A percentile compares a stretch with the other conserved stretches of the same genome.
These are phyloP conservation scores for Perognathus longimembris DNA, from an alignment of 2,113 vertebrate species.

Conservation along the genomic window DNA sequence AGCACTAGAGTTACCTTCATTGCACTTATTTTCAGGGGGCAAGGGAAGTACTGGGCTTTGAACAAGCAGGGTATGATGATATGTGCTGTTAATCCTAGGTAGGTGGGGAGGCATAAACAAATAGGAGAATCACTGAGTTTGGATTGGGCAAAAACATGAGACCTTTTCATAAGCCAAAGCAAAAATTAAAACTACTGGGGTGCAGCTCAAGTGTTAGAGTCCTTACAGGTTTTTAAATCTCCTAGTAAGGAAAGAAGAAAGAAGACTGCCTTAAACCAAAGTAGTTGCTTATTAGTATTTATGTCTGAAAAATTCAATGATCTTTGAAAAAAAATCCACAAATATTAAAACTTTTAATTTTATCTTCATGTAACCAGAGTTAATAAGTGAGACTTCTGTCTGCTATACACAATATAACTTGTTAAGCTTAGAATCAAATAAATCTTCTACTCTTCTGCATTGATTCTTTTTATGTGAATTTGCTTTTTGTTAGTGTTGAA, in stretches of 20 bases:
- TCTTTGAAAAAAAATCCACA: not conserved
- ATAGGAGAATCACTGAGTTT: too few species aligned
- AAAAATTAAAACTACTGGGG: too few species aligned
- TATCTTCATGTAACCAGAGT: not conserved
- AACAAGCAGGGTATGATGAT: too few species aligned
- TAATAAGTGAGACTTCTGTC: not conserved
- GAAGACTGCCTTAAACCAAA: not conserved
- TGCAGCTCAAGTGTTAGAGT: too few species aligned
- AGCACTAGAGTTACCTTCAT: not conserved
- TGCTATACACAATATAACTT: not conserved
- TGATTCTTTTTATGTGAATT: not conserved
- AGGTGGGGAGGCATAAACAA: too few species aligned
- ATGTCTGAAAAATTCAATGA: not conserved
- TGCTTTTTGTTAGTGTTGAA: not conserved
- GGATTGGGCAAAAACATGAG: too few species aligned
- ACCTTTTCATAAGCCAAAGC: too few species aligned
- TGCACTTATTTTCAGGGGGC: too few species aligned
- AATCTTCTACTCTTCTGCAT: not conserved
- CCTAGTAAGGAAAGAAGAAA: not conserved
- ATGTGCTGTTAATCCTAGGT: too few species aligned
- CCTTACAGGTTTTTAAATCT: too few species aligned
- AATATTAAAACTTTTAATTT: not conserved
- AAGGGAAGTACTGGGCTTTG: too few species aligned
- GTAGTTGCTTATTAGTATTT: conserved; percentile 31
- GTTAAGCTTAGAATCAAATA: not conserved